Conservation (phyloP, 2,797 vertebrate genomes). For the Karalla daura region DNA sequence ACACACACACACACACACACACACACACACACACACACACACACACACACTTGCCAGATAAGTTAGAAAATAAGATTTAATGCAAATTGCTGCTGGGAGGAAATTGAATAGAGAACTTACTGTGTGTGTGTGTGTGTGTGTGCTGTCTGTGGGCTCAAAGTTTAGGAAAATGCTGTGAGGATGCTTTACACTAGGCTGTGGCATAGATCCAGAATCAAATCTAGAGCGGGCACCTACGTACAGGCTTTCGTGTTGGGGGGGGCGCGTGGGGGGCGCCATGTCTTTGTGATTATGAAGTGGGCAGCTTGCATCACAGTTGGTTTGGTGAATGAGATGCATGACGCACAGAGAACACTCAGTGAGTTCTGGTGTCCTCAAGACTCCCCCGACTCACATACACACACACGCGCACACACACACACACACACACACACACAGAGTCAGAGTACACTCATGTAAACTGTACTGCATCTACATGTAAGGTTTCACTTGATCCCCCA, state of each 20-base stretch:
- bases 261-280: constrained; percentile 33
- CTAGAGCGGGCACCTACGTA: constrained; percentile 25
- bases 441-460: not conserved
- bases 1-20: not conserved
- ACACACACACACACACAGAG: not conserved
- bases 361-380: constrained; percentile 26
- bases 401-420: not conserved
- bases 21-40: not conserved
- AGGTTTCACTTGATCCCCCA: constrained; percentile 24
- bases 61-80: constrained; percentile 45
- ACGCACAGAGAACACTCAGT: constrained; percentile 28
- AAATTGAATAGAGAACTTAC: constrained; percentile 43
- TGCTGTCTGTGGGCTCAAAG: constrained; percentile 27
- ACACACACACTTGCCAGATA: not conserved
- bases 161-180: constrained; percentile 37
- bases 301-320: constrained; percentile 50
- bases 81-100: constrained; percentile 48
- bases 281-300: constrained; percentile 46
- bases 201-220: constrained; percentile 47
- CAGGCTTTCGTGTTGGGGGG: constrained; percentile 43
- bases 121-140: constrained; percentile 34
- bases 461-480: constrained; percentile 18
- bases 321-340: constrained; percentile 32
- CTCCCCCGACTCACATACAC: too few species aligned
- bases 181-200: constrained; percentile 7